Evolutionary conservation across 2,888 invertebrate species (phyloP), one percentile per base, ranked within the genome.

Genomic region (Tenthredo distinguenda): DNA sequence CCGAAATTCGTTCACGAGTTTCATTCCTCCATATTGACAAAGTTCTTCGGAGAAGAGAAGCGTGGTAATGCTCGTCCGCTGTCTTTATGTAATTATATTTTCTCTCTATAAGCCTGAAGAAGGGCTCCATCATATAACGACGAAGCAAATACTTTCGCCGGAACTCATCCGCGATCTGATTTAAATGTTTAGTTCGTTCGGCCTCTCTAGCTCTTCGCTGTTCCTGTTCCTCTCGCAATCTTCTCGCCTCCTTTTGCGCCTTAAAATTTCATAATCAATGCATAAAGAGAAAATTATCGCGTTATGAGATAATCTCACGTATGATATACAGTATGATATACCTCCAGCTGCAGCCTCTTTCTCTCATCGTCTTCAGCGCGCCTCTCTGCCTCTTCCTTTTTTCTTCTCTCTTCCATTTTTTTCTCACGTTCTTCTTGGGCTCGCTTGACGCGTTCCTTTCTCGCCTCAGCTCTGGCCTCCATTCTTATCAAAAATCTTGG

Each of bases 401-500:
- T 89, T 87, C 87, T 94, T 91, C 90, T 93, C 90, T 95, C 94
- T 88, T 94, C 95, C 7, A 94, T 89, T 84, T 92, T 89, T 85
- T 88, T 90, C 74, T 88, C 89, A n/a, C 91, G 90, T 65, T 88
- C 88, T 84, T 91, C 91, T 84, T 94, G 94, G 9, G 94, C 90
- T 84, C 92, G 90, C 85, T 93, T 91, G 58, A 92, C 88, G 86
- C 94, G 92, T 87, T 94, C 90, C 65, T 94, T 96, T 62, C 97
- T 94, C 88, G 96, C 96, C 65, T 96, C 92, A 0, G 97, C 97
- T 86, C 96, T 95, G 85, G 96, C 95, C 90, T 97, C 96, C 96
- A 97, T 96, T 91, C 96, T 95, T 91, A 95, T 95, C 72, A 97
- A 91, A 91, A 97, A 96, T 91, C 95, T 96, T 3, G 97, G 97